phyloP scores from a whole-genome alignment of 2,113 vertebrate genomes.

The Proterorhinus semilunaris region DNA sequence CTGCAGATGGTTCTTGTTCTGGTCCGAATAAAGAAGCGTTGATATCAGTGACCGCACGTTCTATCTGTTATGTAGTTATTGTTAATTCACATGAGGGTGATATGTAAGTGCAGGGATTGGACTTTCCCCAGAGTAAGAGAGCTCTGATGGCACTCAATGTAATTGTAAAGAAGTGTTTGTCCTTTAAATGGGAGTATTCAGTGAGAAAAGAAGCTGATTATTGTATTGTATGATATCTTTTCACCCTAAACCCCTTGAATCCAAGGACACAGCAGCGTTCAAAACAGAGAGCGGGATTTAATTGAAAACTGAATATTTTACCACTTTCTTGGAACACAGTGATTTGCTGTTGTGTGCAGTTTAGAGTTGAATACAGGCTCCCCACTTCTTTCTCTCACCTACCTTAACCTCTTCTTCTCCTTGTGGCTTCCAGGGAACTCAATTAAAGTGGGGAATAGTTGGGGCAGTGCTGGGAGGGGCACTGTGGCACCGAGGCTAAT shows the following conservation, averaged over 20 bases:
- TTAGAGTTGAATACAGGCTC: conserved; percentile 72
- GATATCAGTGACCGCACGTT: background rate
- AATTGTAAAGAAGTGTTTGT: conserved; percentile 59
- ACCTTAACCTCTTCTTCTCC: conserved; percentile 58
- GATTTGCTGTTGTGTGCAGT: conserved; percentile 67
- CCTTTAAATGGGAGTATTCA: conserved; percentile 80
- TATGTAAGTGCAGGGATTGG: no score
- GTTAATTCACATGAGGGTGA: no score
- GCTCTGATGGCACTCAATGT: no score
- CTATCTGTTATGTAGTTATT: no score
- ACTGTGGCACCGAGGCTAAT: conserved; percentile 66
- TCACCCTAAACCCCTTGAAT: conserved; percentile 81
- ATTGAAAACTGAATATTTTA: conserved; percentile 77
- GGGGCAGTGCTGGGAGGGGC: conserved; percentile 47
- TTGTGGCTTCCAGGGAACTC: conserved; percentile 68
- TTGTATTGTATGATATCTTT: conserved; percentile 86
- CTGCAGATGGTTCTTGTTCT: conserved; percentile 59
- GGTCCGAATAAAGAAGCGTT: conserved; percentile 21
- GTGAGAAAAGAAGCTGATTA: conserved; percentile 85
- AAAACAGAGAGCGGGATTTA: conserved; percentile 79
- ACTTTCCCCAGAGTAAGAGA: no score
- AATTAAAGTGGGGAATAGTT: conserved; percentile 64
- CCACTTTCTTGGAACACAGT: conserved; percentile 67
- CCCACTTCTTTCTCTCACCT: conserved; percentile 55
- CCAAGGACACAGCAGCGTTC: conserved; percentile 80